Conservation (phyloP, 1,140 invertebrate genomes). For the Gryllus bimaculatus region DNA sequence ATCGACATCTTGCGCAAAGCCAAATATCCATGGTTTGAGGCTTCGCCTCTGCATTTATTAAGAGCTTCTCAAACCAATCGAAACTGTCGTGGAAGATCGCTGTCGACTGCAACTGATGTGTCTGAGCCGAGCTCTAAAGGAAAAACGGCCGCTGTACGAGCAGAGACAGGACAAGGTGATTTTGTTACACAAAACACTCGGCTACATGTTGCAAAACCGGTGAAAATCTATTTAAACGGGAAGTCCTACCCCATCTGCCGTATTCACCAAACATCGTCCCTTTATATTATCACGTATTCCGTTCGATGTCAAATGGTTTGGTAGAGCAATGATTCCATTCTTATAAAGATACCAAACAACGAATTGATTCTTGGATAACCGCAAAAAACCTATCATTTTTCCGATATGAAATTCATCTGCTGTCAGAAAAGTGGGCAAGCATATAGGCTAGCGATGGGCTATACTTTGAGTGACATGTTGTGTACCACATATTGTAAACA, state of each 20-base stretch:
- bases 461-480: no score
- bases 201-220: background rate
- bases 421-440: no score
- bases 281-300: no score
- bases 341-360: no score
- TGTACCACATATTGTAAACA: no score
- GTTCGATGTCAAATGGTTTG: no score
- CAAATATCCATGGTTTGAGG: background rate
- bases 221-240: background rate
- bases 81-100: background rate
- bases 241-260: background rate
- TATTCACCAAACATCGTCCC: background rate
- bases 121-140: background rate
- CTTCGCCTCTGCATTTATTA: background rate
- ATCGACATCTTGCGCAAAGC: background rate
- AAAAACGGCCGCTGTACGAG: background rate
- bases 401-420: no score
- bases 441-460: no score
- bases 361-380: no score
- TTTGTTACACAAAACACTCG: background rate
- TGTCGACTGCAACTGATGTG: background rate
- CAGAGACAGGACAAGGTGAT: background rate
- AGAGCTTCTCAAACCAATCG: background rate
- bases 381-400: no score
- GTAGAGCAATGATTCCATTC: no score